phyloP scores from a whole-genome alignment of 2,113 vertebrate species.

The Tachuris rubrigastra region DNA sequence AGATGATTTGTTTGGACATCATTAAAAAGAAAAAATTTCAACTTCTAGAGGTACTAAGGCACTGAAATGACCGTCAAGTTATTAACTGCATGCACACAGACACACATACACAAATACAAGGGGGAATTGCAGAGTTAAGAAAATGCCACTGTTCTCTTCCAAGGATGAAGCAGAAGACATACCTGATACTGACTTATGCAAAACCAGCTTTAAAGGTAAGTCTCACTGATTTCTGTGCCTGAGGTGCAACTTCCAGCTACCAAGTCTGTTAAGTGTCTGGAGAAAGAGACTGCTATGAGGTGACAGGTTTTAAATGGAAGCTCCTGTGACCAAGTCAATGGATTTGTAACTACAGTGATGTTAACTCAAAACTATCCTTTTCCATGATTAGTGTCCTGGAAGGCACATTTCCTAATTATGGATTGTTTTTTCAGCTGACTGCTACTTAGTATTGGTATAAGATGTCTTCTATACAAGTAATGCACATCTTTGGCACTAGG shows the following conservation, averaged over 20 bases:
- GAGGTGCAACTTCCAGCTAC: background rate
- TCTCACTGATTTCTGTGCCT: background rate
- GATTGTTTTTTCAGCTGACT: background rate
- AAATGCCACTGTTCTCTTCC: background rate
- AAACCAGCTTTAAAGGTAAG: background rate
- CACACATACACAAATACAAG: background rate
- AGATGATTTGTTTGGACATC: conserved; percentile 63
- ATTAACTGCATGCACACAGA: background rate
- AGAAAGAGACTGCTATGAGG: background rate
- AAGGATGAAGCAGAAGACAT: background rate
- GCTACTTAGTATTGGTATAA: background rate
- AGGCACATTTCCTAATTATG: background rate
- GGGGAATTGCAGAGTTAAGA: background rate
- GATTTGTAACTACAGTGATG: background rate
- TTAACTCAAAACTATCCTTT: background rate
- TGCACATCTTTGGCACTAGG: background rate
- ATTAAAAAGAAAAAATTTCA: conserved; percentile 49
- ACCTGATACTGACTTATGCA: background rate
- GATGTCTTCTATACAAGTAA: background rate
- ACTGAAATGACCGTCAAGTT: background rate
- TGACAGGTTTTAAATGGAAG: background rate
- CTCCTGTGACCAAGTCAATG: background rate
- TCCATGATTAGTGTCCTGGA: background rate
- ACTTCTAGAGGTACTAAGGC: background rate
- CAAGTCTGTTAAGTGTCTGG: background rate